Evolutionary conservation across 2,888 invertebrate species (phyloP), one percentile per base, ranked within the genome.

Genomic region (Balanococcus diminutus): DNA sequence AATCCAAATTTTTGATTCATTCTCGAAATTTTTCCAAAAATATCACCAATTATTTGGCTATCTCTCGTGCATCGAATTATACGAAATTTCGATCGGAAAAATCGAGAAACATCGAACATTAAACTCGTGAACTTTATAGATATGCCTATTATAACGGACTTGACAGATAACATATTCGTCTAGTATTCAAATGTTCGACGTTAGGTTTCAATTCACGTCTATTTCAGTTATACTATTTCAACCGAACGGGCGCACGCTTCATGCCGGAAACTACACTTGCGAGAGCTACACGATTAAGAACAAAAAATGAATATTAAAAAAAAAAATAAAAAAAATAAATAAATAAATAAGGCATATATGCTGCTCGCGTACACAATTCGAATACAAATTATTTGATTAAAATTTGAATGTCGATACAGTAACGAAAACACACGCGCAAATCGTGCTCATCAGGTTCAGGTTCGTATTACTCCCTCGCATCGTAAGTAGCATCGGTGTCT

Each of bases 171-270:
- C 75, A 32, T 75, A 75, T 75, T 75, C 75, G 75, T 75, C 75
- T 75, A 32, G 16, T 75, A 32, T 75, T 75, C n/a, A 19, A 75
- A 75, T 32, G n/a, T 75, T 5, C 2, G 6, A 0, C 2, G 32
- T 75, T 32, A 75, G 46, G 4, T 83, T 83, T 83, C 83, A 83
- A 83, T 83, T 61, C 83, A 83, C 83, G 83, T 83, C 83, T 83
- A 67, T 39, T 83, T 83, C 36, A 67, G 83, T 83, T 56, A 36
- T 56, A 36, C n/a, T n/a, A n/a, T 67, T 56, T 67, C 32, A 31
- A 83, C 56, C 36, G 83, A 83, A 56, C 83, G 83, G 61, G 32
- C 61, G 67, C 83, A 83, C 83, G 83, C 83, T 83, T 83, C 83
- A 67, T 83, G 67, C 83, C 83, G 83, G 83, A 83, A 83, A 83